Base-by-base conservation (phyloP, 2,797 vertebrate genomes). In the Catamblyrhynchus diadema region DNA sequence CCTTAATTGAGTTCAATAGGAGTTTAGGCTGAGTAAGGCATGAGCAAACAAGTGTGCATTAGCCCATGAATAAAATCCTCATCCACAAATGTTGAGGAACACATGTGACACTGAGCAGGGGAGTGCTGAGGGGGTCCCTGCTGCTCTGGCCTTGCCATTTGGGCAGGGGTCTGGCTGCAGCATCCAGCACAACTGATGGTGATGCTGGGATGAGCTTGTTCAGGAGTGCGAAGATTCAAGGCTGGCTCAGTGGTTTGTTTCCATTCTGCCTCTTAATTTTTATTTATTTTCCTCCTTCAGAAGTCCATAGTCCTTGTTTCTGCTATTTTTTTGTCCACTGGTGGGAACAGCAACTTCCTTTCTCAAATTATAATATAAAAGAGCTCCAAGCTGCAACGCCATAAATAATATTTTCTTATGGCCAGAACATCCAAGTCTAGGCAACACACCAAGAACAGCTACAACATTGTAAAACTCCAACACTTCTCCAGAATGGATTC, bases 401-500 rank as follows among this genome's bases (percentile, higher is more conserved):
- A 94, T 95, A 95, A 96, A 96, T 95, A 96, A 94, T 92, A 95
- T 95, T 95, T 96, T 94, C 81, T 78, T 94, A 91, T 57, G 88
- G 87, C 88, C 94, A 41, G 77, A 90, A 95, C 90, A 95, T 95
- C 92, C 86, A 92, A 95, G 93, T 73, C 86, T 92, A 96, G 93
- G 94, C 94, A 95, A 95, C 78, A 85, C 90, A 95, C 93, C 96
- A 95, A 96, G 84, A 96, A 92, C 93, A 97, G 94, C 92, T 93
- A 84, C 94, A 94, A 86, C 42, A 27, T 6, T 94, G 87, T 90
- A 94, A 96, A 97, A 96, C 80, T 80, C 85, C 83, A 45, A 92
- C 91, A 94, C 92, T 94, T 95, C 74, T 84, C 85, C 89, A 74
- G 92, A 93, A 93, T 93, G 59, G 80, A 59, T 81, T 93, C 75